phyloP scores from a whole-genome alignment of 2,888 invertebrate genomes.

The Diplazon laetatorius region DNA sequence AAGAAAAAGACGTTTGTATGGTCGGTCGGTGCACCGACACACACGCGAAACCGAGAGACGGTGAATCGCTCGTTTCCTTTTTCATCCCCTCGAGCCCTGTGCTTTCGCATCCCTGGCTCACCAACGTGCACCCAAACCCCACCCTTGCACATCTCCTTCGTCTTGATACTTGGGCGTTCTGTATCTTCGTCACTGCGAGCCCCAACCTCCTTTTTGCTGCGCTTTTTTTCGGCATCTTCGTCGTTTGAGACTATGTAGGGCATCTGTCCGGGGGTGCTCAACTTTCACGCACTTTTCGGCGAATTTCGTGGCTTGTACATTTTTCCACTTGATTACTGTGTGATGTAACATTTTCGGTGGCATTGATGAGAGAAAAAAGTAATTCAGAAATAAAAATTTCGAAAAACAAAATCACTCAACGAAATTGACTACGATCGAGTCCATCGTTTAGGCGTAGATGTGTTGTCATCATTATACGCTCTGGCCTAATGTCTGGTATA shows the following conservation, averaged over 20 bases:
- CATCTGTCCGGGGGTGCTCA: conserved; percentile 77
- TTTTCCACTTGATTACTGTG: not conserved
- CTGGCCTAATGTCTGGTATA: no score
- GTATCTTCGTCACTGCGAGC: conserved; percentile 63
- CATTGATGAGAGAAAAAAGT: no score
- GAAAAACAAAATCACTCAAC: no score
- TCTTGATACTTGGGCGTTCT: conserved; percentile 63
- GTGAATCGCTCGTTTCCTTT: conserved; percentile 37
- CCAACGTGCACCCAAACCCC: conserved; percentile 39
- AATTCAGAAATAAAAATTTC: no score
- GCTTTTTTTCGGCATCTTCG: conserved; percentile 26
- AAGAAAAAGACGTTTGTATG: conserved; percentile 35
- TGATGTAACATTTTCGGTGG: no score
- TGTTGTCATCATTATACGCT: no score
- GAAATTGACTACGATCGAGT: no score
- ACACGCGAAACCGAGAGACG: conserved; percentile 15
- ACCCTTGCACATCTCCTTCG: conserved; percentile 66
- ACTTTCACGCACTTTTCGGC: conserved; percentile 75
- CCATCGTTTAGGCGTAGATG: no score
- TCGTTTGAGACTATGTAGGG: conserved; percentile 74
- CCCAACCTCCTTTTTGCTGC: conserved; percentile 9
- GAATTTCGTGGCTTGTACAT: not conserved
- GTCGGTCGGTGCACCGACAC: conserved; percentile 42
- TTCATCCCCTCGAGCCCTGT: conserved; percentile 56
- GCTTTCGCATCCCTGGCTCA: conserved; percentile 70